A percentile compares a stretch with the other conserved stretches of the same genome.
These are phyloP conservation scores for Pachypanchax playfairii DNA, from an alignment of 2,113 vertebrate genomes.

Conservation along the genomic window DNA sequence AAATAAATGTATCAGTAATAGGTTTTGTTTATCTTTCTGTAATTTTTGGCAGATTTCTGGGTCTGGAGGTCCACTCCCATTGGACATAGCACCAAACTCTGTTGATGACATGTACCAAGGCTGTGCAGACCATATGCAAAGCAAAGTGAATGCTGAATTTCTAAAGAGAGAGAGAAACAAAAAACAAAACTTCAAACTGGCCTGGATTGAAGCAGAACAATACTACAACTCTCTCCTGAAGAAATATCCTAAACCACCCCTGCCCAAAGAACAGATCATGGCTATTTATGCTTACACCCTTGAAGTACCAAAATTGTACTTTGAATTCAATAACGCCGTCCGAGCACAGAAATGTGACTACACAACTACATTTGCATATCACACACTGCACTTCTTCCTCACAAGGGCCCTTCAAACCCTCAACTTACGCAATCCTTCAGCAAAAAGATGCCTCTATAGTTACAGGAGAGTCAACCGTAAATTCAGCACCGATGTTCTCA, in stretches of 20 bases:
- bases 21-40: neutral
- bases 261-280: constrained; percentile 38
- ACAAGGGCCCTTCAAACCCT: constrained; percentile 46
- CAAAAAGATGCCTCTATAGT: constrained; percentile 15
- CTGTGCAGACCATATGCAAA: constrained; percentile 38
- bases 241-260: constrained; percentile 1
- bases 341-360: constrained; percentile 23
- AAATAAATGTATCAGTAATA: too few species aligned
- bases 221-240: constrained; percentile 50
- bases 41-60: constrained; percentile 7
- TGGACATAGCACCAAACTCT: constrained; percentile 33
- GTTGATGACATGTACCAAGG: constrained; percentile 53
- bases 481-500: constrained; percentile 36
- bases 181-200: constrained; percentile 11
- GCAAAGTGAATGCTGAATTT: constrained; percentile 31
- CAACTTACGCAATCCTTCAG: constrained; percentile 1
- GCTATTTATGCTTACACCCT: constrained; percentile 50
- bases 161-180: constrained; percentile 35
- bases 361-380: constrained; percentile 45
- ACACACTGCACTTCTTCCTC: constrained; percentile 49
- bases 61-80: neutral
- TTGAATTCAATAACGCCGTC: constrained; percentile 50
- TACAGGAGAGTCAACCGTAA: constrained; percentile 18
- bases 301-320: constrained; percentile 26
- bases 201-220: constrained; percentile 42